Conservation (phyloP, 2,797 vertebrate genomes). For the Kryptolebias ocellatus region DNA sequence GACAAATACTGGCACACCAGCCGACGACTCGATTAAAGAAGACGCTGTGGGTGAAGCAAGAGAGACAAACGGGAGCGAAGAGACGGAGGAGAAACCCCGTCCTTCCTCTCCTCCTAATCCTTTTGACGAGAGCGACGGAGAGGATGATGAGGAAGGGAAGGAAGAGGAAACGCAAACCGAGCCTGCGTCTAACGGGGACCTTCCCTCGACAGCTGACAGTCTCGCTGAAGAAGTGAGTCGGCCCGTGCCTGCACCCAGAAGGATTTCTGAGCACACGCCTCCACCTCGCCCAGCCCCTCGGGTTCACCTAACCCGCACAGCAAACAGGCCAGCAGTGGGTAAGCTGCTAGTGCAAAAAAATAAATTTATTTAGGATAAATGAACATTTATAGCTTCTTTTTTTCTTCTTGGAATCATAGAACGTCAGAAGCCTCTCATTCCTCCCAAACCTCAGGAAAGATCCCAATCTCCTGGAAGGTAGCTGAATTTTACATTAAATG, state of each 20-base stretch:
- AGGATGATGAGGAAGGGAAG: slow-evolving; percentile 57
- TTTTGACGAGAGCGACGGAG: slow-evolving; percentile 82
- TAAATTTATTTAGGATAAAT: slow-evolving; percentile 1
- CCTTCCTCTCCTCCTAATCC: slow-evolving; percentile 80
- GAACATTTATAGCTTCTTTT: slow-evolving; percentile 6
- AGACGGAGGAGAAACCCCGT: slow-evolving; percentile 14
- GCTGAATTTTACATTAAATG: background rate
- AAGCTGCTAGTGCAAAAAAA: slow-evolving; percentile 12
- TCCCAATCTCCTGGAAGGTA: slow-evolving; percentile 90
- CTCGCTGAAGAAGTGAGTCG: slow-evolving; percentile 43
- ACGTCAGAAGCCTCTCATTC: slow-evolving; percentile 72
- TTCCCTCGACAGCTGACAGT: slow-evolving; percentile 35
- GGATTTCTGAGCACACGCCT: slow-evolving; percentile 64
- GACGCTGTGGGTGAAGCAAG: slow-evolving; percentile 44
- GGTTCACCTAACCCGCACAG: slow-evolving; percentile 51
- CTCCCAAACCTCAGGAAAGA: slow-evolving; percentile 90
- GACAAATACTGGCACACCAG: background rate
- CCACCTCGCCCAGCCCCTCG: slow-evolving; percentile 72
- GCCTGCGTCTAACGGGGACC: slow-evolving; percentile 45
- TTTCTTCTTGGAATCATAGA: slow-evolving; percentile 55
- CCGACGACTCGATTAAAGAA: slow-evolving; percentile 19
- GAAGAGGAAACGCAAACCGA: slow-evolving; percentile 40
- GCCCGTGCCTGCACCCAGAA: slow-evolving; percentile 81
- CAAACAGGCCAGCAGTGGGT: slow-evolving; percentile 60
- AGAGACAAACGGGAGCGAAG: slow-evolving; percentile 20